A percentile compares a stretch with the other conserved stretches of the same genome.
These are phyloP conservation scores for Salvelinus namaycush DNA, from an alignment of 2,113 vertebrate species.

Conservation along the genomic window DNA sequence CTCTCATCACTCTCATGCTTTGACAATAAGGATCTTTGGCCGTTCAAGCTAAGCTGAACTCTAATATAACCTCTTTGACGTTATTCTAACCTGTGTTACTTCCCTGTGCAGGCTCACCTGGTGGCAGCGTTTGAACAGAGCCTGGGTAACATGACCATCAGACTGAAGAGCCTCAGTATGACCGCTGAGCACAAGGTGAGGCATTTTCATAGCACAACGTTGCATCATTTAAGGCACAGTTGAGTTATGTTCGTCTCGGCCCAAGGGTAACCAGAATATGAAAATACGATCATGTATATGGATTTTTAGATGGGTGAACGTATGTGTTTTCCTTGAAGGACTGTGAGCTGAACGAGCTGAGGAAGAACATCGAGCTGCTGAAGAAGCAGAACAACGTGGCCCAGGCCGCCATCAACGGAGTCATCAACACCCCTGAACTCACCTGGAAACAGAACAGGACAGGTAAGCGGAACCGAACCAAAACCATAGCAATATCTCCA, in stretches of 20 bases:
- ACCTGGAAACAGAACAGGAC: conserved; percentile 79
- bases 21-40: not conserved
- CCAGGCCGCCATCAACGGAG: conserved; percentile 96
- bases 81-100: not conserved
- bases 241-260: no score
- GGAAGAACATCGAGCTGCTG: conserved; percentile 94
- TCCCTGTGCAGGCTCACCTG: conserved; percentile 85
- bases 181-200: conserved; percentile 95
- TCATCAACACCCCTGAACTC: conserved; percentile 96
- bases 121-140: conserved; percentile 98
- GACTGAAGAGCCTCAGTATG: conserved; percentile 95
- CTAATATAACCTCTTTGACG: no score
- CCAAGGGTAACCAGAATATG: no score
- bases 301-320: no score
- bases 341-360: conserved; percentile 92
- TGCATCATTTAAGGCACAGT: no score
- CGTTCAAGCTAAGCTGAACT: no score
- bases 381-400: conserved; percentile 97
- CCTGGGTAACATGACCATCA: conserved; percentile 96
- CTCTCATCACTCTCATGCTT: not conserved
- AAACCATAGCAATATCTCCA: no score
- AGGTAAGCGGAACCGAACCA: conserved; percentile 41
- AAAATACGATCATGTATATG: no score
- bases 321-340: conserved; percentile 73
- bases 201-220: no score